Percentiles rank a stretch among this genome's conserved stretches.
These are phyloP conservation scores for human (Homo sapiens) DNA, from an alignment of 2,113 vertebrate species.

Conservation along the genomic window GRCh38 chr2:20331001-20331500, in stretches of 20 bases:
- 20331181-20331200: neutral
- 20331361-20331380: neutral
- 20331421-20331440: neutral
- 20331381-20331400: neutral
- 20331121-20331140: neutral
- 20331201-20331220: neutral
- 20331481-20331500: neutral
- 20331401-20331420: neutral
- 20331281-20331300: neutral
- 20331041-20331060: neutral
- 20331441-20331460: neutral
- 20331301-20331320: neutral
- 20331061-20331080: neutral
- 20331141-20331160: neutral
- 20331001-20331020: neutral
- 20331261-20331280: neutral
- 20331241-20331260: neutral
- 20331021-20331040: neutral
- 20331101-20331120: neutral
- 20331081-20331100: neutral
- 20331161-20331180: neutral
- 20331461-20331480: neutral
- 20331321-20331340: neutral
- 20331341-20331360: neutral
- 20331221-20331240: neutral